Evolutionary conservation across 2,113 vertebrate species (phyloP).

Genomic region (Plotosus lineatus): DNA sequence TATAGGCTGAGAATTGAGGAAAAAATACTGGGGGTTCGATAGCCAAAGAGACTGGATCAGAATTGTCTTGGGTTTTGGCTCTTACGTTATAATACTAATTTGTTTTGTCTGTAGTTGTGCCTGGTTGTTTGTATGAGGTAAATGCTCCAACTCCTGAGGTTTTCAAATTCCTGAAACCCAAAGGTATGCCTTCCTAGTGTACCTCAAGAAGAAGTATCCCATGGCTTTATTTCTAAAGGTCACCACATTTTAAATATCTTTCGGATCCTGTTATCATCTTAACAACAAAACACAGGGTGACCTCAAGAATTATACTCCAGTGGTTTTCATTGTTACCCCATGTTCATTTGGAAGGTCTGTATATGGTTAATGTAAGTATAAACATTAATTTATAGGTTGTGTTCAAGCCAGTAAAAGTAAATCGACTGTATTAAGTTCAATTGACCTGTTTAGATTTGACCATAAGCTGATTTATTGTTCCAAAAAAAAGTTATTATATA

Average conservation of each 20-base stretch:
- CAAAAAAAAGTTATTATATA: slow-evolving; percentile 15
- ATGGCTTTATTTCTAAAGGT: slow-evolving; percentile 34
- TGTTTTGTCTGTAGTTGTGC: slow-evolving; percentile 71
- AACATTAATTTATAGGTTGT: slow-evolving; percentile 18
- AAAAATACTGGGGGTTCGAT: slow-evolving; percentile 59
- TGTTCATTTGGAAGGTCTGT: not conserved
- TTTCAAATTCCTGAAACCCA: slow-evolving; percentile 51
- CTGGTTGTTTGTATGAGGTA: slow-evolving; percentile 67
- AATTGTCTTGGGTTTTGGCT: slow-evolving; percentile 65
- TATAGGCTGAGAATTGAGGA: slow-evolving; percentile 5
- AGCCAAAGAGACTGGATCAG: slow-evolving; percentile 59
- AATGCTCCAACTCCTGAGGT: slow-evolving; percentile 55
- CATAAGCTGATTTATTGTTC: slow-evolving; percentile 14
- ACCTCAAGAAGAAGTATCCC: slow-evolving; percentile 39
- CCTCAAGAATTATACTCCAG: not conserved
- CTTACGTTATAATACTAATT: slow-evolving; percentile 66
- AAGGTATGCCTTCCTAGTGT: slow-evolving; percentile 27
- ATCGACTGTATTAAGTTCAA: slow-evolving; percentile 2
- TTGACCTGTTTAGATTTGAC: slow-evolving; percentile 19
- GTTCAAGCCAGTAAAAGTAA: slow-evolving; percentile 17
- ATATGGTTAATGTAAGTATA: slow-evolving; percentile 3
- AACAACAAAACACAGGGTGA: slow-evolving; percentile 1
- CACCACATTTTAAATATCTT: slow-evolving; percentile 28
- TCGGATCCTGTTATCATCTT: slow-evolving; percentile 20
- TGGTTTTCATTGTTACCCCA: not conserved